Percentiles rank a stretch among this genome's conserved stretches.
Conservation (phyloP, 2,113 vertebrate genomes). For the Platysteira castanea region DNA sequence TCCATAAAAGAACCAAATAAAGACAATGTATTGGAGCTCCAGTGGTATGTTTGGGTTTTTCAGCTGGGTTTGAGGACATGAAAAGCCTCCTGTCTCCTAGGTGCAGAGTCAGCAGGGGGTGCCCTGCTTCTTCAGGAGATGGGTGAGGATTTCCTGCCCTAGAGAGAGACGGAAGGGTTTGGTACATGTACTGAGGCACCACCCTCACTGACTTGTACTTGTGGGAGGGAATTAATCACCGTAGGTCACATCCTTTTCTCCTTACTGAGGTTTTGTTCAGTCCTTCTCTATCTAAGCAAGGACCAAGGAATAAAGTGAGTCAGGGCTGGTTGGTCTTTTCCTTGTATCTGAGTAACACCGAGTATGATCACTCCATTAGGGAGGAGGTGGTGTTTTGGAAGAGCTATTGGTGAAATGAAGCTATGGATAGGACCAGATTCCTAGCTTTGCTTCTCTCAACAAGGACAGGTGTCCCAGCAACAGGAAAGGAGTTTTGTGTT, state of each 20-base stretch:
- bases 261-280: slow-evolving; percentile 10
- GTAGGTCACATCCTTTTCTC: neutral
- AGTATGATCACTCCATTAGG: neutral
- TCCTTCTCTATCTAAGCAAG: neutral
- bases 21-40: neutral
- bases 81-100: neutral
- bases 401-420: neutral
- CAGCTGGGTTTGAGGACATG: neutral
- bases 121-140: slow-evolving; percentile 16
- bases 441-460: neutral
- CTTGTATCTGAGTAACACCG: neutral
- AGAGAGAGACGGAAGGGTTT: neutral
- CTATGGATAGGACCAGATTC: neutral
- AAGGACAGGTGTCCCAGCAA: neutral
- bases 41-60: accelerated
- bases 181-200: neutral
- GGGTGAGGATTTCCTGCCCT: neutral
- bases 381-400: neutral
- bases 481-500: neutral
- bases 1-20: neutral
- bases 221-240: slow-evolving; percentile 38
- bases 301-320: slow-evolving; percentile 14
- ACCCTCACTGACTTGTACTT: slow-evolving; percentile 11
- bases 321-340: neutral
- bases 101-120: slow-evolving; percentile 30